Evolutionary conservation across 2,888 invertebrate genomes (phyloP).

Genomic region (Chouioia cunea): DNA sequence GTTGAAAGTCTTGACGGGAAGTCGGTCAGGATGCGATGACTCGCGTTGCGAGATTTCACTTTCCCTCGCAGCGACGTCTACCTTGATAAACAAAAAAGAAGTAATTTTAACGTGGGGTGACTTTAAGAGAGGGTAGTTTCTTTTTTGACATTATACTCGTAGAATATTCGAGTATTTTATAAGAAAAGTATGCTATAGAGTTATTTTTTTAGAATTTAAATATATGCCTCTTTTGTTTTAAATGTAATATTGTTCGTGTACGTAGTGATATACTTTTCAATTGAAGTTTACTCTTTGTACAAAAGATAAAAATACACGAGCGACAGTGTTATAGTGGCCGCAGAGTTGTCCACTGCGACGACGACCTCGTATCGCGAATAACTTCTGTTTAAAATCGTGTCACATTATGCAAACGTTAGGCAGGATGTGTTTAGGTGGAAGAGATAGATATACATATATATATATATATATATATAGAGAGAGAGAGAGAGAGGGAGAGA

Average conservation of each 20-base stretch:
- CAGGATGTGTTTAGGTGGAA: conserved; percentile 31
- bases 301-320: neutral
- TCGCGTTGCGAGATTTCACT: conserved; percentile 33
- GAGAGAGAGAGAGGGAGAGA: no score
- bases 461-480: no score
- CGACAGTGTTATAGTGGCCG: conserved; percentile 7
- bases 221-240: no score
- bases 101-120: no score
- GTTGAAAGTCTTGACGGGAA: conserved; percentile 19
- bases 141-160: no score
- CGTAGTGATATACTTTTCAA: no score
- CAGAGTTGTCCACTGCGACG: conserved; percentile 25
- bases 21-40: conserved; percentile 25
- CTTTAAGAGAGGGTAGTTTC: no score
- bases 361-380: neutral
- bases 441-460: no score
- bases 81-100: neutral
- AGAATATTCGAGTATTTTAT: no score
- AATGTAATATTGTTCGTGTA: no score
- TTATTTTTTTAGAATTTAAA: no score
- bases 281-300: neutral
- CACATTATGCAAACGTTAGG: conserved; percentile 46
- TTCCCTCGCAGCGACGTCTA: neutral
- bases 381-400: conserved; percentile 44
- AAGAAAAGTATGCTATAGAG: no score